Evolutionary conservation across 2,888 invertebrate genomes (phyloP).

Genomic region (Oligia latruncula): DNA sequence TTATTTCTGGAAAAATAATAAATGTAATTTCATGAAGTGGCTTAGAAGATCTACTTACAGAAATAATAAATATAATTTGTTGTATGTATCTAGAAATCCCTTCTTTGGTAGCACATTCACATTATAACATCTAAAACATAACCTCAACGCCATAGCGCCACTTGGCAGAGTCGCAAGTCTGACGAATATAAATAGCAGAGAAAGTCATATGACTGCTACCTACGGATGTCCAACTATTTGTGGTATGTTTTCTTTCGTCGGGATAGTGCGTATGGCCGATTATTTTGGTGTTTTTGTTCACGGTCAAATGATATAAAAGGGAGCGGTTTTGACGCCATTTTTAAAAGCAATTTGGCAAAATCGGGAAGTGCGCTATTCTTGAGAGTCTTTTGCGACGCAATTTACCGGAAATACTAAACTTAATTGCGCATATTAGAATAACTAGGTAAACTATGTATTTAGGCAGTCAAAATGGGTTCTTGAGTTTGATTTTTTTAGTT

Average conservation of each 20-base stretch:
- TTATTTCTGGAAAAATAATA: too few species aligned
- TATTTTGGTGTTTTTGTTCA: background rate
- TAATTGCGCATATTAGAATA: too few species aligned
- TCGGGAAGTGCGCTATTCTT: background rate
- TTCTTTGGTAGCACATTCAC: slow-evolving; percentile 5
- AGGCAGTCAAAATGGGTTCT: too few species aligned
- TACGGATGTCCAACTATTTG: slow-evolving; percentile 49
- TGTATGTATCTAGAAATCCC: background rate
- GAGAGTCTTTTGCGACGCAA: too few species aligned
- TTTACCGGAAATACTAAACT: too few species aligned
- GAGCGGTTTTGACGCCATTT: background rate
- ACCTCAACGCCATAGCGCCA: slow-evolving; percentile 58
- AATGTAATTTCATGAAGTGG: too few species aligned
- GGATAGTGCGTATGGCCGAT: background rate
- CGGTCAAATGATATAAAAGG: background rate
- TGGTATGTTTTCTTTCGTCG: slow-evolving; percentile 34
- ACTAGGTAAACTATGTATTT: too few species aligned
- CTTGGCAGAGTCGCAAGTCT: slow-evolving; percentile 61
- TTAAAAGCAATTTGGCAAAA: background rate
- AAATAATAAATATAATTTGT: too few species aligned
- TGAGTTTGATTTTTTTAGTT: too few species aligned
- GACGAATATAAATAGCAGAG: slow-evolving; percentile 57
- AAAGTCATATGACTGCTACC: slow-evolving; percentile 68
- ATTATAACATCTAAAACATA: slow-evolving; percentile 5
- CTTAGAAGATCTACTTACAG: too few species aligned